These are phyloP conservation scores for Sterna hirundo DNA, from an alignment of 2,113 vertebrate species.

Conservation along the genomic window DNA sequence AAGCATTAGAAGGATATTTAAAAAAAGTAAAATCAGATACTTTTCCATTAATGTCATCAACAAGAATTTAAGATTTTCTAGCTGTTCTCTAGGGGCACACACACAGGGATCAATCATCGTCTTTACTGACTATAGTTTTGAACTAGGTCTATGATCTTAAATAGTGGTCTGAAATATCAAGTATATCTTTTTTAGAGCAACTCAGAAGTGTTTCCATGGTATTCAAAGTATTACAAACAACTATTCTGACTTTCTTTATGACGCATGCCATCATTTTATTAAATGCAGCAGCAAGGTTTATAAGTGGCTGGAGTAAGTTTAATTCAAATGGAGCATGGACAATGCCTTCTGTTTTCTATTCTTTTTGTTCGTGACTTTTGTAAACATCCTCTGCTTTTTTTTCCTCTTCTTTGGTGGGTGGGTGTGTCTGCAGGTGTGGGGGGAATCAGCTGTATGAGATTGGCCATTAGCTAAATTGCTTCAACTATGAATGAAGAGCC, in stretches of 20 bases:
- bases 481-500: not conserved
- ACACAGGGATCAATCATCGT: fast-evolving
- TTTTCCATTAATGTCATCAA: not conserved
- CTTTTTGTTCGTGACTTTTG: not conserved
- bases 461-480: not conserved
- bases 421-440: not conserved
- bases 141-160: not conserved
- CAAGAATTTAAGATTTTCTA: not conserved
- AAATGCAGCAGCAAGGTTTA: not conserved
- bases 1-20: not conserved
- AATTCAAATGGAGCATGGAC: not conserved
- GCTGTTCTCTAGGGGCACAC: not conserved
- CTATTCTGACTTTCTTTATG: not conserved
- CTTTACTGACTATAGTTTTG: not conserved
- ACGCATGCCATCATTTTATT: not conserved
- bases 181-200: not conserved
- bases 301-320: not conserved
- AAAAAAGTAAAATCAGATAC: not conserved
- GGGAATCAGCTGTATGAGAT: not conserved
- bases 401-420: too few relatives aligned
- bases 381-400: not conserved
- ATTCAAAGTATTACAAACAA: not conserved
- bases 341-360: not conserved
- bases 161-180: not conserved
- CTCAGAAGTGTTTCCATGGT: not conserved